Conservation (phyloP, 1,140 invertebrate species). For the Venturia canescens region DNA sequence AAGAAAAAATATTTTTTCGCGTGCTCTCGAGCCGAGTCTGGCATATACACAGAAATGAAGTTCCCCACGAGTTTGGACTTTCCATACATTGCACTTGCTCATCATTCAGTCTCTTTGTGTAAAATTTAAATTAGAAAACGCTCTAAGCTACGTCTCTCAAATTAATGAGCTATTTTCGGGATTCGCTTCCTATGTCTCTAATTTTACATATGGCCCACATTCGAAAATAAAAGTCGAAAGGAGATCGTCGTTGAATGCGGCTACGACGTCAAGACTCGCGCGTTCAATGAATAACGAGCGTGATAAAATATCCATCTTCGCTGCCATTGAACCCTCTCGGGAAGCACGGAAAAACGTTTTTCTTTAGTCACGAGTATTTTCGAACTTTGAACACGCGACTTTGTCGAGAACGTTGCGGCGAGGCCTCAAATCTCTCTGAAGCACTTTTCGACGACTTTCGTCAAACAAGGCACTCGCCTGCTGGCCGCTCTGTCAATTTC, state of each 20-base stretch:
- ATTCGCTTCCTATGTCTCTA: neutral
- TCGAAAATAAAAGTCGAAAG: neutral
- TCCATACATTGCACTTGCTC: neutral
- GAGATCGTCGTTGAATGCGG: neutral
- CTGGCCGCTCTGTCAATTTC: too few relatives aligned
- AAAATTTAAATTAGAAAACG: neutral
- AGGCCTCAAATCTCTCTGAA: neutral
- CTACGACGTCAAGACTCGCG: neutral
- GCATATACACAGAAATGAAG: neutral
- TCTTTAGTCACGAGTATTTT: neutral
- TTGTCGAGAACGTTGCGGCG: too few relatives aligned
- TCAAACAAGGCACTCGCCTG: too few relatives aligned
- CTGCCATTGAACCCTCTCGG: neutral
- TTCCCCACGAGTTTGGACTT: too few relatives aligned
- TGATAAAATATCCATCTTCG: too few relatives aligned
- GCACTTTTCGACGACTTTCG: too few relatives aligned
- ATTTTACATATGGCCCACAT: neutral
- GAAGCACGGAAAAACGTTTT: neutral
- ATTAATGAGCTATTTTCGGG: neutral
- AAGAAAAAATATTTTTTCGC: neutral
- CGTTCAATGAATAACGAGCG: neutral
- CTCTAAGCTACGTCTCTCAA: neutral
- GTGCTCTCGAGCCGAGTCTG: neutral
- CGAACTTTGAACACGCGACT: too few relatives aligned
- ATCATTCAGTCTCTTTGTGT: constrained; percentile 7